Evolutionary conservation across 2,113 vertebrate species (phyloP), one percentile per base, ranked within the genome.

Genomic region (Columbina picui): DNA sequence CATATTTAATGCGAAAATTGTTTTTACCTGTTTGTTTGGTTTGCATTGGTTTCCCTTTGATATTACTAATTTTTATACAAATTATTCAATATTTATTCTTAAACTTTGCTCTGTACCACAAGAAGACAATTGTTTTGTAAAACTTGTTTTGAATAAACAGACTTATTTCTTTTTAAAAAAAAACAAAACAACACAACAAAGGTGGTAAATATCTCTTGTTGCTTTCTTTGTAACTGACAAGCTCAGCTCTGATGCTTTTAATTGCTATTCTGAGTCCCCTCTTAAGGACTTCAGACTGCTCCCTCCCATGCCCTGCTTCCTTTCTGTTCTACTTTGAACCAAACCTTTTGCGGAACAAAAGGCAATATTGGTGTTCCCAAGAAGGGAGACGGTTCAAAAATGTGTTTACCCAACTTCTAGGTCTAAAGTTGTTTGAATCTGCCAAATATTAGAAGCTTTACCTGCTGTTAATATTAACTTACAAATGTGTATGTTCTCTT

Each of bases 61-160:
- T 97, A 96, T 91, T 97, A 96, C 95, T 97, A 91, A 97, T 97
- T 98, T 96, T 98, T 98, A 97, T 98, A 98, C 80, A 68, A 97
- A 97, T 77, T 95, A 83, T 95, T 96, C 96, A 96, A 65, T 98
- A 98, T 98, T 98, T 98, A 97, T 97, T 97, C 96, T 89, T 96
- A 90, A 92, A 97, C 75, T 96, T 97, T 97, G 81, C 74, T 97
- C 96, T 97, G 93, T 97, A 97, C 85, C 87, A 94, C 79, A 97
- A 95, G 93, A 96, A 94, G 68, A 95, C 89, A 52, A 32, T 97
- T 96, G 93, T 97, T 97, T 96, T 87, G 95, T 97, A 97, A 97
- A 97, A 96, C 82, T 78, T 95, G 81, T 98, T 98, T 98, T 94
- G 97, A 98, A 98, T 98, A 98, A 98, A 98, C 55, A 88, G 95